These are phyloP conservation scores for Drosophila grimshawi DNA, from an alignment of 1,140 invertebrate genomes.

Conservation along the genomic window DNA sequence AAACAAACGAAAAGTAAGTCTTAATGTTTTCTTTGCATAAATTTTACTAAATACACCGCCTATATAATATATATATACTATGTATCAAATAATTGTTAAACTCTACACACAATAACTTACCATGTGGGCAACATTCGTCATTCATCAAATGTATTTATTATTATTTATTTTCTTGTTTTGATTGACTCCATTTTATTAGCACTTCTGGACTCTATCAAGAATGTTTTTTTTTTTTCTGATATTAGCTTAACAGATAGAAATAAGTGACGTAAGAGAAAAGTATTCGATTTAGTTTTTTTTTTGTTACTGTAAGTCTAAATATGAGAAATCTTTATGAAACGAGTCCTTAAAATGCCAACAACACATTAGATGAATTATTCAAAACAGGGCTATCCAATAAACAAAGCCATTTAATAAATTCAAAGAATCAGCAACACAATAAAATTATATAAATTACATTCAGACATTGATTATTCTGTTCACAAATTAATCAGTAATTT, in stretches of 20 bases:
- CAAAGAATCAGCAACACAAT: too few relatives aligned
- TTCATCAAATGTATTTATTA: not conserved
- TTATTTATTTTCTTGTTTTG: not conserved
- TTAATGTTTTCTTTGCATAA: slow-evolving; percentile 70
- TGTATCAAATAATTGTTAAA: not conserved
- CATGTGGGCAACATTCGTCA: not conserved
- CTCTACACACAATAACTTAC: not conserved
- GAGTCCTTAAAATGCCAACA: too few relatives aligned
- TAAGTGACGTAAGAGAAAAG: too few relatives aligned
- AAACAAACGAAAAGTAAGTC: slow-evolving; percentile 79
- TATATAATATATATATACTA: slow-evolving; percentile 2
- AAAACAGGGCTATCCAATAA: too few relatives aligned
- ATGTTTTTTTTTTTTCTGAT: not conserved
- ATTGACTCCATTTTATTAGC: not conserved
- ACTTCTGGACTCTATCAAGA: not conserved
- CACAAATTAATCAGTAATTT: too few relatives aligned
- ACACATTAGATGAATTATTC: too few relatives aligned
- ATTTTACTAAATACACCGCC: slow-evolving; percentile 48
- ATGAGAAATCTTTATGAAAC: too few relatives aligned
- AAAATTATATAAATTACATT: too few relatives aligned
- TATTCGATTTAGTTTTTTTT: too few relatives aligned
- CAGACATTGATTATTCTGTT: too few relatives aligned
- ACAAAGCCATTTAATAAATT: too few relatives aligned
- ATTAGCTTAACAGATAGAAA: not conserved
- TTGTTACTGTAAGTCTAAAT: too few relatives aligned